Evolutionary conservation across 2,888 invertebrate genomes (phyloP).

Genomic region (Ferdinandea cuprea): DNA sequence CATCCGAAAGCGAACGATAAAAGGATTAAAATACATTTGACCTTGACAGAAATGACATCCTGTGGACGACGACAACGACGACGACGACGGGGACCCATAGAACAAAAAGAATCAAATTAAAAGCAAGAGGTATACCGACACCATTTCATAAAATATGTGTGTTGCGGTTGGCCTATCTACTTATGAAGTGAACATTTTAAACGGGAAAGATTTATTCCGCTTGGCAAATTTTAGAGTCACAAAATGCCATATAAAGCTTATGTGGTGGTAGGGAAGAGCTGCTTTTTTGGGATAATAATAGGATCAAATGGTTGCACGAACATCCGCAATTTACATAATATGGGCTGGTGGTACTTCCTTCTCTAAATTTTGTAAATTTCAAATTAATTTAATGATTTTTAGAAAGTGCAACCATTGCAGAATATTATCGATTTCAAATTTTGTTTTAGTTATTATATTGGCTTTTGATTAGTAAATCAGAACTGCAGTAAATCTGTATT

Average conservation of each 20-base stretch:
- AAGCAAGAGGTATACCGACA: neutral
- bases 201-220: neutral
- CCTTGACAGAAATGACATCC: slow-evolving; percentile 1
- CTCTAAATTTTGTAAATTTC: neutral
- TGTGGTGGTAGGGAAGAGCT: neutral
- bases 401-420: neutral
- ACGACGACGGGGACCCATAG: no score
- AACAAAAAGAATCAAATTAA: slow-evolving; percentile 13
- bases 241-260: neutral
- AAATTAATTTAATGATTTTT: neutral
- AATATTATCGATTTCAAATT: no score
- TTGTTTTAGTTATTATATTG: no score
- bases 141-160: neutral
- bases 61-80: no score
- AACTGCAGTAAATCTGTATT: no score
- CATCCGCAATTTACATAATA: neutral
- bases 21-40: slow-evolving; percentile 57
- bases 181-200: slow-evolving; percentile 3
- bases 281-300: slow-evolving; percentile 10
- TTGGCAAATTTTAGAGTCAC: neutral
- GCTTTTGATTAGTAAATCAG: no score
- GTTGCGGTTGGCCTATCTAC: neutral
- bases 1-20: slow-evolving; percentile 35
- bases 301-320: slow-evolving; percentile 13
- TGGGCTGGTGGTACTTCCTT: neutral